phyloP scores from a whole-genome alignment of 2,888 invertebrate species.

The Eugnorisma glareosa region DNA sequence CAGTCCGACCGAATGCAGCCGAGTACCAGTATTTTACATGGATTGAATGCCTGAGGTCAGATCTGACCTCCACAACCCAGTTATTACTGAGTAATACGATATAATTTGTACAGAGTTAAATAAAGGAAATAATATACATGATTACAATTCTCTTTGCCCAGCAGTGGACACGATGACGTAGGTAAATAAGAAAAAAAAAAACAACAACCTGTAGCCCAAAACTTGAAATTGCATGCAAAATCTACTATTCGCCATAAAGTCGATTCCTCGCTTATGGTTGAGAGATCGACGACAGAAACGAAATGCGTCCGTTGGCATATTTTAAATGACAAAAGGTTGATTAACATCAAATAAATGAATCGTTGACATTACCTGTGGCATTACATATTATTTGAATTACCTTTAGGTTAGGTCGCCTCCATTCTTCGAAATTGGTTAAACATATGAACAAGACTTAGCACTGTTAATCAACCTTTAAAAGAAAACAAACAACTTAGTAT shows the following conservation, averaged over 20 bases:
- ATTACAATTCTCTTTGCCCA: background rate
- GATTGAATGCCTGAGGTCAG: no score
- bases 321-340: conserved; percentile 70
- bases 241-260: conserved; percentile 77
- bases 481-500: background rate
- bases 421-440: background rate
- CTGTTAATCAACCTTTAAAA: background rate
- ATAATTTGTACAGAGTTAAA: no score
- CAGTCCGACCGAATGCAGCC: no score
- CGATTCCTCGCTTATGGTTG: conserved; percentile 71
- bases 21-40: no score
- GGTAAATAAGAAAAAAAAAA: background rate
- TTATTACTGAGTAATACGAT: no score
- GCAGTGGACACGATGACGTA: background rate
- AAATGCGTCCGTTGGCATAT: conserved; percentile 73
- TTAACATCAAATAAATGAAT: conserved; percentile 66
- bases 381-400: background rate
- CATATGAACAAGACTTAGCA: background rate
- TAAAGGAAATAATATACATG: background rate
- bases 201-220: conserved; percentile 72
- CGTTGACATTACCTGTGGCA: conserved; percentile 42
- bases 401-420: no score
- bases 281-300: conserved; percentile 72
- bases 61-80: no score
- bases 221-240: conserved; percentile 79